A percentile compares a stretch with the other conserved stretches of the same genome.
phyloP scores from a whole-genome alignment of 2,797 vertebrate genomes.

The Diglossa cyanea region DNA sequence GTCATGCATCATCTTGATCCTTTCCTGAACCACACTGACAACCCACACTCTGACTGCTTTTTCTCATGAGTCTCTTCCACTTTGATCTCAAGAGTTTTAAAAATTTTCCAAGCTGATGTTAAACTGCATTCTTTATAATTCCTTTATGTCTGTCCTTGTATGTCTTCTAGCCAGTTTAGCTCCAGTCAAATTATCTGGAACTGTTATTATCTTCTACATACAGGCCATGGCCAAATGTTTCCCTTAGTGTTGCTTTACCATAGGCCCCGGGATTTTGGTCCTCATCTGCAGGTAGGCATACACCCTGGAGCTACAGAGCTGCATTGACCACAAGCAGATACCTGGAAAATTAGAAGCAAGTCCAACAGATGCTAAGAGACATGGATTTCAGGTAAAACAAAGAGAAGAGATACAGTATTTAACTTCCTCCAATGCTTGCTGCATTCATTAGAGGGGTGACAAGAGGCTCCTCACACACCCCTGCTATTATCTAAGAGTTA shows the following conservation, averaged over 20 bases:
- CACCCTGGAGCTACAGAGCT: background rate
- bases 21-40: background rate
- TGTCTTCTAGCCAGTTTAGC: background rate
- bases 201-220: background rate
- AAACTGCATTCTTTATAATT: background rate
- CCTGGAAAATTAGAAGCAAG: background rate
- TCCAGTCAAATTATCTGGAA: background rate
- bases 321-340: background rate
- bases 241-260: rapidly evolving
- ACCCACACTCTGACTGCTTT: background rate
- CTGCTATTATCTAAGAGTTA: background rate
- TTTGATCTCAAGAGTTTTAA: background rate
- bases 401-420: background rate
- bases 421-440: background rate
- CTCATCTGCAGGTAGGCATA: background rate
- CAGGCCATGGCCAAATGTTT: background rate
- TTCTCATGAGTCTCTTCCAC: background rate
- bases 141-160: background rate
- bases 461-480: background rate
- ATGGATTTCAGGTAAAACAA: background rate
- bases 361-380: background rate
- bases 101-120: background rate
- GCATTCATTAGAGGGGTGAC: background rate
- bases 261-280: background rate
- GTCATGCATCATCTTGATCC: background rate